Percentiles rank a stretch among this genome's conserved stretches.
These are phyloP conservation scores for Cepaea nemoralis DNA, from an alignment of 1,140 invertebrate species.

Conservation along the genomic window DNA sequence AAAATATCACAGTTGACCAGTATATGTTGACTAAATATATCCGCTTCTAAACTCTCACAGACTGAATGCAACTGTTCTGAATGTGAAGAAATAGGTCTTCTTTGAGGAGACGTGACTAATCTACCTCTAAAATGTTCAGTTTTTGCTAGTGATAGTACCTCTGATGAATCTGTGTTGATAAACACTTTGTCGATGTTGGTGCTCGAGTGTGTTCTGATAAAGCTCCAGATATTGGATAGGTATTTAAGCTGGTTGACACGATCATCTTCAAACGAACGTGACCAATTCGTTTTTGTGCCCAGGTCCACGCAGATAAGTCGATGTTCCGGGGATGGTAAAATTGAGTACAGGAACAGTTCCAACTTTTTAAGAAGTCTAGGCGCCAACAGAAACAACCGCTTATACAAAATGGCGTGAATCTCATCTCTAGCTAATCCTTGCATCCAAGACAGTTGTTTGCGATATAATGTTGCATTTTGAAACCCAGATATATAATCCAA, in stretches of 20 bases:
- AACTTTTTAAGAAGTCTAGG: constrained; percentile 1
- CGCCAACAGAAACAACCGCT: constrained; percentile 29
- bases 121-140: not conserved
- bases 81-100: not conserved
- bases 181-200: constrained; percentile 39
- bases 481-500: constrained; percentile 26
- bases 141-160: constrained; percentile 16
- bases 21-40: constrained; percentile 41
- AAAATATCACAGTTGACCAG: constrained; percentile 43
- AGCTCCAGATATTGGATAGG: constrained; percentile 39
- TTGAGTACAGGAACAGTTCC: constrained; percentile 3
- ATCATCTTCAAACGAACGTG: constrained; percentile 1
- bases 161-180: constrained; percentile 43
- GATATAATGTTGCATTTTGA: constrained; percentile 11
- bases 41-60: constrained; percentile 39
- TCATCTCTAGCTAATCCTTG: not conserved
- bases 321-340: not conserved
- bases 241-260: not conserved
- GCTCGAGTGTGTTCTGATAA: constrained; percentile 19
- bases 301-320: constrained; percentile 45
- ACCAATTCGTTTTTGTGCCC: constrained; percentile 27
- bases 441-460: constrained; percentile 34
- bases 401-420: constrained; percentile 12
- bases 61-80: not conserved
- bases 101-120: constrained; percentile 17